Evolutionary conservation across 2,888 invertebrate genomes (phyloP), one percentile per base, ranked within the genome.

Genomic region (Stegophylla sp.): DNA sequence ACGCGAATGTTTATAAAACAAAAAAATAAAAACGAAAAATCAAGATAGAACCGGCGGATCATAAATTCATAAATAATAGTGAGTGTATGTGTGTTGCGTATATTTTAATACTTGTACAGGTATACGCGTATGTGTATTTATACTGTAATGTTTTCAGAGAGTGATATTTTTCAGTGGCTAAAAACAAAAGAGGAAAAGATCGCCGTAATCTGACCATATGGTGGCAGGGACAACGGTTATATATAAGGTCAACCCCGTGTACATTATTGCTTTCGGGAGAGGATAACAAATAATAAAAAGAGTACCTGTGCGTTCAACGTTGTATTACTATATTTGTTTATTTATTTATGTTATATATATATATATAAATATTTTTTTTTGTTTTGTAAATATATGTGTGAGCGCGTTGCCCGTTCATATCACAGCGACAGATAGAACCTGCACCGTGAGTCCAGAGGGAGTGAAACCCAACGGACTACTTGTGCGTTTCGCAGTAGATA

Each of bases 241-340:
- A 17, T 53, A 28, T 48, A 61, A 61, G 45, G 73, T 74, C 45
- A 20, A 61, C 48, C 45, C 45, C 28, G 0, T 48, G 45, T 74
- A 28, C 61, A 20, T 61, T 61, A 74, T 74, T 74, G 61, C 17
- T 61, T 74, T 74, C 28, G 45, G 45, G 28, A 45, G 61, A 61
- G 73, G 61, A 61, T 61, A 74, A 74, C 45, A 48, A 74, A 74
- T 56, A 56, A 56, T 56, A 73, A 67, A 48, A 72, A 59, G n/a
- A n/a, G 43, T 61, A 73, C 73, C 61, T 61, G 28, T 3, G 45
- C 26, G 28, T 4, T 2, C 48, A 4, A 15, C 48, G 53, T 56
- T 56, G 23, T 56, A 7, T 34, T 34, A 34, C 34, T 34, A 5
- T 34, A 34, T 34, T 34, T 7, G 34, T 34, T 34, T 34, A 7